phyloP scores from a whole-genome alignment of 2,797 vertebrate species.

The Varecia variegata region DNA sequence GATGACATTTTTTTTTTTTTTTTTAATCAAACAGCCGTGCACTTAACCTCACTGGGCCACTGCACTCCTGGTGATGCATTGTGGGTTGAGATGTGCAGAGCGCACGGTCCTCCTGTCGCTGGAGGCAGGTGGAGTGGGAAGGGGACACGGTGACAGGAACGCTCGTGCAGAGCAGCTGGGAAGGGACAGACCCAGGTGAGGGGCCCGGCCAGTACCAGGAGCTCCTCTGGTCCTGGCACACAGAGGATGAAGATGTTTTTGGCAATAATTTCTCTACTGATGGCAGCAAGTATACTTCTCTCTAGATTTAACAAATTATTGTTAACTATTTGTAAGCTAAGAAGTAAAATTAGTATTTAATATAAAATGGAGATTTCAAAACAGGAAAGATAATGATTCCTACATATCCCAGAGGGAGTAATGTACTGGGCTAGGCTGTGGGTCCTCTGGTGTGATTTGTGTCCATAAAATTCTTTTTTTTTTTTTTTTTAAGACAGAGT shows the following conservation, averaged over 20 bases:
- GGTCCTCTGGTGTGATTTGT: neutral
- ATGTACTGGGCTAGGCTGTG: neutral
- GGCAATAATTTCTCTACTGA: neutral
- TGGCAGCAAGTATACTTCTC: neutral
- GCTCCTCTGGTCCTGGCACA: neutral
- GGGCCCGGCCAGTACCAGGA: no score
- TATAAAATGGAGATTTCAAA: neutral
- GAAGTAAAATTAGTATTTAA: neutral
- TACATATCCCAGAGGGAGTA: neutral
- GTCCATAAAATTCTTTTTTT: neutral
- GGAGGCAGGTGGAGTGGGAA: neutral
- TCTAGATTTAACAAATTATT: neutral
- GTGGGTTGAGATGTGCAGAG: neutral
- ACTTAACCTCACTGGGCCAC: neutral
- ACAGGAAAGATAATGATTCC: neutral
- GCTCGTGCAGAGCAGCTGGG: accelerated
- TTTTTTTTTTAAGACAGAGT: no score
- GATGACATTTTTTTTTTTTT: neutral
- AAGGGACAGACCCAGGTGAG: neutral
- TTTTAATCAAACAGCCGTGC: neutral
- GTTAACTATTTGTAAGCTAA: conserved; percentile 6
- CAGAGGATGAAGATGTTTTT: neutral
- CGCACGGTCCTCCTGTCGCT: neutral
- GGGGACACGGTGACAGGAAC: neutral
- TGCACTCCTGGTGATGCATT: accelerated